phyloP scores from a whole-genome alignment of 2,113 vertebrate genomes.

The Petrocephalus zakoni region DNA sequence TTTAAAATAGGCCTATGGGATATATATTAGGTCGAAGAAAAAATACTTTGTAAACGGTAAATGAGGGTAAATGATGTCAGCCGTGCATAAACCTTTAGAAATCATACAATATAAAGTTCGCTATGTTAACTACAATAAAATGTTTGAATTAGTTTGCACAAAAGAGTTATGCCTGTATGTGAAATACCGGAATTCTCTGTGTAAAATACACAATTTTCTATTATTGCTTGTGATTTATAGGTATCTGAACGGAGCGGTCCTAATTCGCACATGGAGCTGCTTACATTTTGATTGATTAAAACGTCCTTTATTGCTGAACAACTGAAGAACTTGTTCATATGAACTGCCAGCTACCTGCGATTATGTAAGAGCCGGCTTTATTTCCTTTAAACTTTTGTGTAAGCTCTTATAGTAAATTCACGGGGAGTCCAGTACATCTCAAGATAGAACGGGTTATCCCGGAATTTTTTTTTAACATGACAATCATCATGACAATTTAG shows the following conservation, averaged over 20 bases:
- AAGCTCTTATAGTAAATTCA: slow-evolving; percentile 6
- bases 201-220: neutral
- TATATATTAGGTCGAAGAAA: neutral
- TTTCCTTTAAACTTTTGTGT: neutral
- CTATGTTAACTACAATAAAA: neutral
- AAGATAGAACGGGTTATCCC: slow-evolving; percentile 1
- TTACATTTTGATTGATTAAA: neutral
- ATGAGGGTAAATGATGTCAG: neutral
- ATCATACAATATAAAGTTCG: neutral
- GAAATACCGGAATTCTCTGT: neutral
- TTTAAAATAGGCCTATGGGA: neutral
- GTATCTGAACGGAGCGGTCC: neutral
- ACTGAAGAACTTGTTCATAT: neutral
- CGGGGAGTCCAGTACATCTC: neutral
- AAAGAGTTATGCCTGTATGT: neutral
- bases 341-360: neutral
- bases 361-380: neutral
- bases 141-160: neutral
- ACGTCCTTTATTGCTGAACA: neutral
- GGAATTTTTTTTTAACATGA: slow-evolving; percentile 16
- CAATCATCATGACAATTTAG: slow-evolving; percentile 8
- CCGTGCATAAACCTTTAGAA: neutral
- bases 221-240: neutral
- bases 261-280: neutral
- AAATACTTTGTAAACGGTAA: neutral